Evolutionary conservation across 2,888 invertebrate genomes (phyloP).

Genomic region (Melinopterus prodromus): DNA sequence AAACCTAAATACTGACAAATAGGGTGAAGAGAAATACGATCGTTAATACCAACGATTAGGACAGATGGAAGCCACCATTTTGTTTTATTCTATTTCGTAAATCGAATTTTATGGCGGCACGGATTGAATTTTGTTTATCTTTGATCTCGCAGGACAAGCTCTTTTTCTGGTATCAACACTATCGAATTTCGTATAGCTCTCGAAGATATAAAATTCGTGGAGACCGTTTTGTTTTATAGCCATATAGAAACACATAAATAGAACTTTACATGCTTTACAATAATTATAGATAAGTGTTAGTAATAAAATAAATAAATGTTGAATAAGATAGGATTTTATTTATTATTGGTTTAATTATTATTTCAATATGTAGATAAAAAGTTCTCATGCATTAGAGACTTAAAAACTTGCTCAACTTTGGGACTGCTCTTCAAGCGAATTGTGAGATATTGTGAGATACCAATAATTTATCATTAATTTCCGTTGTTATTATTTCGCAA

Average conservation of each 20-base stretch:
- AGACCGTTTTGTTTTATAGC: neutral
- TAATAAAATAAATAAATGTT: too few species aligned
- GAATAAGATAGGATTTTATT: too few species aligned
- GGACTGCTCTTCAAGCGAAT: too few species aligned
- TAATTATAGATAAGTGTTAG: too few species aligned
- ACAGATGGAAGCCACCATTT: slow-evolving; percentile 27
- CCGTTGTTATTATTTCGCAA: too few species aligned
- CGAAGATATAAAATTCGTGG: neutral
- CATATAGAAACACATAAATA: neutral
- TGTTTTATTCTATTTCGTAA: slow-evolving; percentile 36
- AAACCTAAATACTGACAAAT: slow-evolving; percentile 32
- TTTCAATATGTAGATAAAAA: too few species aligned
- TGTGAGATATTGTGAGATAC: too few species aligned
- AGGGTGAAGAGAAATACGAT: neutral
- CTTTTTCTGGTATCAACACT: neutral
- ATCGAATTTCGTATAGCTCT: neutral
- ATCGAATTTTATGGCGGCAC: slow-evolving; percentile 37
- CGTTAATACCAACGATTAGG: neutral
- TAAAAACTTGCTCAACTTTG: too few species aligned
- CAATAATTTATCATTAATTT: too few species aligned
- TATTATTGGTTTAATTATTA: too few species aligned
- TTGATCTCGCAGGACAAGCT: neutral
- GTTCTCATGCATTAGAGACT: too few species aligned
- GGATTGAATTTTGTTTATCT: slow-evolving; percentile 42
- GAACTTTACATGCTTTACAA: neutral